Evolutionary conservation across 2,797 vertebrate species (phyloP).

Genomic region (Agapornis canus): DNA sequence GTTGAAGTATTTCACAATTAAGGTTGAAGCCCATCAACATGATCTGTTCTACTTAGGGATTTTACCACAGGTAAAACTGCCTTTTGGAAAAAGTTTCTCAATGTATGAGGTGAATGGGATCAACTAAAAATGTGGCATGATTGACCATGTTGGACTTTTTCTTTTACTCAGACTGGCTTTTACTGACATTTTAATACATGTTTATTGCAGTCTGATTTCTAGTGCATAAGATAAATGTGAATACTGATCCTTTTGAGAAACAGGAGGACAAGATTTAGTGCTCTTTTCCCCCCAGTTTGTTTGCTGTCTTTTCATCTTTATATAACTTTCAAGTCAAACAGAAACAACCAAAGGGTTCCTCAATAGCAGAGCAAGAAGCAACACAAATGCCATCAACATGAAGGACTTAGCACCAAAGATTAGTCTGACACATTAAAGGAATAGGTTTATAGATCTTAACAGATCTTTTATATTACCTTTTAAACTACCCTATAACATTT

Average conservation of each 20-base stretch:
- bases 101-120: neutral
- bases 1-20: constrained; percentile 57
- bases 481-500: neutral
- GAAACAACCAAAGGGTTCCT: neutral
- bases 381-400: neutral
- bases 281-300: neutral
- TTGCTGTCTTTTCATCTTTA: neutral
- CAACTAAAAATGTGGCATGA: neutral
- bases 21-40: neutral
- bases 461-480: neutral
- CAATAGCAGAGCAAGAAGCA: neutral
- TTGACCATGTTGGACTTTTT: neutral
- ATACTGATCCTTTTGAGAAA: neutral
- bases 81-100: neutral
- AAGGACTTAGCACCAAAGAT: neutral
- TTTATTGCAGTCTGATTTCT: neutral
- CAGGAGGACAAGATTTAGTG: neutral
- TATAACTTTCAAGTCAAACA: neutral
- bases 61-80: neutral
- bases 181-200: neutral
- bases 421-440: neutral
- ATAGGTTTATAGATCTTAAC: neutral
- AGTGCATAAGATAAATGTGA: neutral
- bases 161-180: neutral
- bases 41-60: neutral